A percentile compares a stretch with the other conserved stretches of the same genome.
These are phyloP conservation scores for Eulithis testata DNA, from an alignment of 2,888 invertebrate genomes.

Conservation along the genomic window DNA sequence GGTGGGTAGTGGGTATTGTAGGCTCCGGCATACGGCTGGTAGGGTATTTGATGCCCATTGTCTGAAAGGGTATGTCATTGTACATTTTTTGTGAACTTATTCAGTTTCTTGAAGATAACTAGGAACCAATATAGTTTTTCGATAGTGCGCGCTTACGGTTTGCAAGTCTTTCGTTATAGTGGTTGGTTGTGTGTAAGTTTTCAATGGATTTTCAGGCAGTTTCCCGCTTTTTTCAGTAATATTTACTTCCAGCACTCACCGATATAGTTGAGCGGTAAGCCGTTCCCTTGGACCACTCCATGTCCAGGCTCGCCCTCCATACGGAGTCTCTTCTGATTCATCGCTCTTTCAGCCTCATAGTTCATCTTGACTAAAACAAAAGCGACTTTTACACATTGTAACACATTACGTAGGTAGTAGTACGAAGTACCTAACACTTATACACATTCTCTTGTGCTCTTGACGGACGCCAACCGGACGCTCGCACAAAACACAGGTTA, in stretches of 20 bases:
- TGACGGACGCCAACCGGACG: conserved; percentile 85
- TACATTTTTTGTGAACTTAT: neutral
- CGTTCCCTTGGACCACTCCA: conserved; percentile 81
- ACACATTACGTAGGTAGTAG: conserved; percentile 55
- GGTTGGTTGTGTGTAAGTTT: conserved; percentile 3
- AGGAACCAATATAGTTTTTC: too few relatives aligned
- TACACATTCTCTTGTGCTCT: conserved; percentile 66
- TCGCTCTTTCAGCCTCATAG: conserved; percentile 82
- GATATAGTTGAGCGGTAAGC: conserved; percentile 81
- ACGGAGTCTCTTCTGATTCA: conserved; percentile 82
- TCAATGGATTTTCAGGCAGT: conserved; percentile 24
- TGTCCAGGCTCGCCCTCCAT: conserved; percentile 83
- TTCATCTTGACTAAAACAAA: conserved; percentile 83
- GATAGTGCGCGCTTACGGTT: too few relatives aligned
- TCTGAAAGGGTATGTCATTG: conserved; percentile 53
- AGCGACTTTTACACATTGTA: conserved; percentile 53
- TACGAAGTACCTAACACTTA: conserved; percentile 55
- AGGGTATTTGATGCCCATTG: conserved; percentile 82
- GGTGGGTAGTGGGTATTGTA: conserved; percentile 83
- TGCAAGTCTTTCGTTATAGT: too few relatives aligned
- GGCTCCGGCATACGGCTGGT: conserved; percentile 79
- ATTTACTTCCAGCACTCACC: conserved; percentile 55
- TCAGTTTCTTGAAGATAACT: too few relatives aligned
- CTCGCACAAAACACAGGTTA: conserved; percentile 83
- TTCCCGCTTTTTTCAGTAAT: conserved; percentile 43